Evolutionary conservation across 2,888 invertebrate genomes (phyloP).

Genomic region (Heteropelma amictum): DNA sequence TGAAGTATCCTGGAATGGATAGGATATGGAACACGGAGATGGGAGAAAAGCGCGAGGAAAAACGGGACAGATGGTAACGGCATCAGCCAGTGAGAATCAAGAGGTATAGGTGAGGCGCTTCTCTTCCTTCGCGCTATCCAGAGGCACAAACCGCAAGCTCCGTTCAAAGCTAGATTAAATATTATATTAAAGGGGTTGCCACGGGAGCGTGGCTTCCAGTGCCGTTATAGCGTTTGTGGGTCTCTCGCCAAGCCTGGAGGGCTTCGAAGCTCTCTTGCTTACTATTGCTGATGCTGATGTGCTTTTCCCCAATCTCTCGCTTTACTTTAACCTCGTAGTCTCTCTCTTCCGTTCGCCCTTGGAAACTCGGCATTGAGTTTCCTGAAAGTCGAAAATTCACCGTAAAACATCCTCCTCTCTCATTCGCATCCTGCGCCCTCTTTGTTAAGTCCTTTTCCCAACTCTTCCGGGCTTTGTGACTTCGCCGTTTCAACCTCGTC

Average conservation of each 20-base stretch:
- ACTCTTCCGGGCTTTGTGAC: neutral
- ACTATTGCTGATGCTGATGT: slow-evolving; percentile 35
- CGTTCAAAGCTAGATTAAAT: slow-evolving; percentile 79
- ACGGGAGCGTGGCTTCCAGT: slow-evolving; percentile 68
- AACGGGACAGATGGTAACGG: slow-evolving; percentile 33
- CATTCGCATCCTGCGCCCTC: neutral
- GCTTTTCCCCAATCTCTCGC: slow-evolving; percentile 37
- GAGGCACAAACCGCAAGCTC: slow-evolving; percentile 77
- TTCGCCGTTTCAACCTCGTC: neutral
- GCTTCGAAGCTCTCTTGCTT: slow-evolving; percentile 47
- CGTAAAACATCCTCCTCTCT: slow-evolving; percentile 22
- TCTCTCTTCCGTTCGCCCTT: slow-evolving; percentile 53
- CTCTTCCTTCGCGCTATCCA: slow-evolving; percentile 53
- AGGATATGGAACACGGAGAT: slow-evolving; percentile 29
- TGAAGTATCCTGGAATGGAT: slow-evolving; percentile 21
- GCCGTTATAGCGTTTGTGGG: slow-evolving; percentile 62
- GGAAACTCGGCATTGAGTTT: slow-evolving; percentile 24
- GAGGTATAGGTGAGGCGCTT: slow-evolving; percentile 28
- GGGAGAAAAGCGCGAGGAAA: slow-evolving; percentile 21
- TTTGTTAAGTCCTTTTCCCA: slow-evolving; percentile 3
- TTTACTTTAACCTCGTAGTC: slow-evolving; percentile 45
- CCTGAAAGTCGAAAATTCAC: slow-evolving; percentile 30
- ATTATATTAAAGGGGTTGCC: slow-evolving; percentile 78
- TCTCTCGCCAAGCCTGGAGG: slow-evolving; percentile 40
- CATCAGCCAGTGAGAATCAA: slow-evolving; percentile 45